Percentiles rank a stretch among this genome's conserved stretches.
These are phyloP conservation scores for Oreonectes daqikongensis DNA, from an alignment of 2,797 vertebrate genomes.

Conservation along the genomic window DNA sequence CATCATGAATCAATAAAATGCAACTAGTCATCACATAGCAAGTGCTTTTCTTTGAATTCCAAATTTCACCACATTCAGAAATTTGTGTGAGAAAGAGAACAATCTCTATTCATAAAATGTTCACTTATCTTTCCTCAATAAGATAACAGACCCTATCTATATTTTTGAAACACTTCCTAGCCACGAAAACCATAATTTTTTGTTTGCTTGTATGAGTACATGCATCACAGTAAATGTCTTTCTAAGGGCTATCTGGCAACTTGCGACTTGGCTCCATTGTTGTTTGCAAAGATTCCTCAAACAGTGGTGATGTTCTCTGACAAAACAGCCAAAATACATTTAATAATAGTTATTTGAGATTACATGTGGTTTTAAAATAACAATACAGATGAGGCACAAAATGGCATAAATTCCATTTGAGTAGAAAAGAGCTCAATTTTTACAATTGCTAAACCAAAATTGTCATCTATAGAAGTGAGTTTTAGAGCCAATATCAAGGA, in stretches of 20 bases:
- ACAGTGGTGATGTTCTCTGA: not conserved
- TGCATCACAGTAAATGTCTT: conserved; percentile 2
- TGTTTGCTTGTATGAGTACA: not conserved
- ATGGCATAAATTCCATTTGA: conserved; percentile 7
- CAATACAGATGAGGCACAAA: conserved; percentile 1
- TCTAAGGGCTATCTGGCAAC: not conserved
- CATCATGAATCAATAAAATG: conserved; percentile 13
- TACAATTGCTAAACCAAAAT: conserved; percentile 37
- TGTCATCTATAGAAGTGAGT: conserved; percentile 28
- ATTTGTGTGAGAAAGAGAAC: not conserved
- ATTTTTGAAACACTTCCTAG: conserved; percentile 12
- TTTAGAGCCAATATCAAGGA: conserved; percentile 26
- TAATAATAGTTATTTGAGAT: conserved; percentile 28
- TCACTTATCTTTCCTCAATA: not conserved
- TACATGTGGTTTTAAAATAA: conserved; percentile 32
- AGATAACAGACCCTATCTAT: not conserved
- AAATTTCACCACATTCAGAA: not conserved
- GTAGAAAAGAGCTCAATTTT: conserved; percentile 26
- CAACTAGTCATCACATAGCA: conserved; percentile 25
- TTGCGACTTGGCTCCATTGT: conserved; percentile 6
- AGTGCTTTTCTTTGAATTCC: not conserved
- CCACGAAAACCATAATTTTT: not conserved
- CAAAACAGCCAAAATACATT: conserved; percentile 12
- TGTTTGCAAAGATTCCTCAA: conserved; percentile 35
- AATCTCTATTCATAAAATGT: not conserved